phyloP scores from a whole-genome alignment of 53 echinoderm and acorn worm genomes.

The Actinopyga echinites region DNA sequence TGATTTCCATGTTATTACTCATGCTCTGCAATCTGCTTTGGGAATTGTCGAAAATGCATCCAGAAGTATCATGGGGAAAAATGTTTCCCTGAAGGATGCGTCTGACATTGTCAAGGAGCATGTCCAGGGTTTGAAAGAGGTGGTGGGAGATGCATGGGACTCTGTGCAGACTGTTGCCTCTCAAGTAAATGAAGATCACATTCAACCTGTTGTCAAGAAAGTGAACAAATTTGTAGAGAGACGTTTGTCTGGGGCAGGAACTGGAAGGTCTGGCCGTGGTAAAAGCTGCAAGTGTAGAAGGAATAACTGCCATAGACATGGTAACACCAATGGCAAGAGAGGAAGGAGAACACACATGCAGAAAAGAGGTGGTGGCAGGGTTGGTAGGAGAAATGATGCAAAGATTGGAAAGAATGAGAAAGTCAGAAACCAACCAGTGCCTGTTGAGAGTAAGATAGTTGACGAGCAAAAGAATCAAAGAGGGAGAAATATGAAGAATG shows the following conservation, averaged over 20 bases:
- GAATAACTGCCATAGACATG: background rate
- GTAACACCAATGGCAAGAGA: background rate
- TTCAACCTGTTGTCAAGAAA: constrained; percentile 12
- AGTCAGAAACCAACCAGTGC: background rate
- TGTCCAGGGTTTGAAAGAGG: background rate
- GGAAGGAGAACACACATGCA: background rate
- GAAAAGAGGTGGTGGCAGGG: background rate
- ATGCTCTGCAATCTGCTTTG: constrained; percentile 30
- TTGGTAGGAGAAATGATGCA: no score
- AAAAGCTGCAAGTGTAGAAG: background rate
- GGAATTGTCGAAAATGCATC: constrained; percentile 35
- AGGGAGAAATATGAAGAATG: background rate
- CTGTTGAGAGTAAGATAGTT: background rate
- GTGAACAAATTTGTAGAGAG: background rate
- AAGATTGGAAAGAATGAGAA: background rate
- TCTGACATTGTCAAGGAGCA: constrained; percentile 11
- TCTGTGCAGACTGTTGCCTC: background rate
- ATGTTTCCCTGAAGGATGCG: constrained; percentile 31
- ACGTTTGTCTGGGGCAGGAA: background rate
- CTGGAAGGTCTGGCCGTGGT: background rate
- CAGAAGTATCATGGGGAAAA: background rate
- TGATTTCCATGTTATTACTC: no score
- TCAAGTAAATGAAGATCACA: background rate
- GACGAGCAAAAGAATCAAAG: background rate
- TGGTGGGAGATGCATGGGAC: background rate